Percentiles rank a stretch among this genome's conserved stretches.
phyloP scores from a whole-genome alignment of 2,888 invertebrate genomes.

The Nebria brevicollis region DNA sequence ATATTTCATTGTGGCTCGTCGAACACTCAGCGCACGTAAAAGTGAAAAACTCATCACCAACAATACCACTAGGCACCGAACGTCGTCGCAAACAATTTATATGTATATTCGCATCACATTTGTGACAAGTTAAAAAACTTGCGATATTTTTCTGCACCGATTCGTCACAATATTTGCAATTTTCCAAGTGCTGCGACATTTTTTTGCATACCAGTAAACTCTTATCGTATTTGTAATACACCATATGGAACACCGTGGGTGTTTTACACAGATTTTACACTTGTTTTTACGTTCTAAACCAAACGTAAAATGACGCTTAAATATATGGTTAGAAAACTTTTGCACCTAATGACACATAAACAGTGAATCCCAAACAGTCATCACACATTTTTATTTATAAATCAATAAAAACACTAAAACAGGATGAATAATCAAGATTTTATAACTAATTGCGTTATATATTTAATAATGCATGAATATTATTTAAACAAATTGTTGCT shows the following conservation, averaged over 20 bases:
- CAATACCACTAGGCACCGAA: not conserved
- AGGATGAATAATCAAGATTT: too few relatives aligned
- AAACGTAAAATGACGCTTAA: not conserved
- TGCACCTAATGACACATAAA: too few relatives aligned
- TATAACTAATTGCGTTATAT: too few relatives aligned
- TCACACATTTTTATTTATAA: too few relatives aligned
- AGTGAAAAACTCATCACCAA: not conserved
- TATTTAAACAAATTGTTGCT: not conserved
- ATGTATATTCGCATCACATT: not conserved
- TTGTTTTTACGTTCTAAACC: not conserved
- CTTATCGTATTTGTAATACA: not conserved
- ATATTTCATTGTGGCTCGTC: not conserved
- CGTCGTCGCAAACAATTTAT: not conserved
- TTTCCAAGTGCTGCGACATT: not conserved
- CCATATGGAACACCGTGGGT: not conserved
- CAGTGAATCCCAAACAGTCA: too few relatives aligned
- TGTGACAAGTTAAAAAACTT: not conserved
- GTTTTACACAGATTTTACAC: not conserved
- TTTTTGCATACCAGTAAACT: not conserved
- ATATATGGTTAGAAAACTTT: not conserved
- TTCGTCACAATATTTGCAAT: not conserved
- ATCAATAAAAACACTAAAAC: too few relatives aligned
- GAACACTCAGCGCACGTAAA: not conserved
- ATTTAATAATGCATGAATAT: not conserved
- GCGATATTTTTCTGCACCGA: not conserved